Percentiles rank a stretch among this genome's conserved stretches.
Evolutionary conservation across 2,113 vertebrate species (phyloP).

Genomic region (Sinocyclocheilus rhinocerous): DNA sequence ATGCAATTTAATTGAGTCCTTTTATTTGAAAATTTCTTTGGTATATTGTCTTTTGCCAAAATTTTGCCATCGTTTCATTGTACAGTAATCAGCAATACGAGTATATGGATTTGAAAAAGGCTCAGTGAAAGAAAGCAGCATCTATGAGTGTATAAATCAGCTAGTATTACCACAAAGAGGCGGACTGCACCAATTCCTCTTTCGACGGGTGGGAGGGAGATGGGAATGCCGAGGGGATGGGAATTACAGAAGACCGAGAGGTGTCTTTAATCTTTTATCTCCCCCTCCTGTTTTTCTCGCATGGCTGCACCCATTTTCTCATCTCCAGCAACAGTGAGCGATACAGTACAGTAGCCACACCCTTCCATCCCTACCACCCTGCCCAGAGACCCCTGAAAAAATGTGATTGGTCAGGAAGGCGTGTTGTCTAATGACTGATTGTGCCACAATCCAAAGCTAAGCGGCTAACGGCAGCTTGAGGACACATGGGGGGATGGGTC

Average conservation of each 20-base stretch:
- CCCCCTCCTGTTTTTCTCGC: slow-evolving; percentile 19
- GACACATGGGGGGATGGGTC: slow-evolving; percentile 42
- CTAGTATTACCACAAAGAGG: background rate
- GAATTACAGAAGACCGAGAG: background rate
- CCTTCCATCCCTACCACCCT: slow-evolving; percentile 39
- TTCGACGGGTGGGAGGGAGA: slow-evolving; percentile 32
- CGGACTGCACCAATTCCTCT: slow-evolving; percentile 62
- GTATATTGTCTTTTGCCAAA: background rate
- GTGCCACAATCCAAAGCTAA: slow-evolving; percentile 51
- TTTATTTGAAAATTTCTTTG: background rate
- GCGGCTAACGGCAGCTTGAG: slow-evolving; percentile 57
- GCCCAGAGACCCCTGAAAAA: slow-evolving; percentile 25
- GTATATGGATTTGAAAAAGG: background rate
- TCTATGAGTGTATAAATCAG: background rate
- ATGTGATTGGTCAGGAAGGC: slow-evolving; percentile 47
- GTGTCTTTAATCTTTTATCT: slow-evolving; percentile 46
- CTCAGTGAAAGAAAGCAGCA: background rate
- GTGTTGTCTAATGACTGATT: slow-evolving; percentile 37
- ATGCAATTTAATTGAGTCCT: background rate
- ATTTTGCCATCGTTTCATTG: background rate
- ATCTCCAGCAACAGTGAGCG: slow-evolving; percentile 47
- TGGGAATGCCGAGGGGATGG: background rate
- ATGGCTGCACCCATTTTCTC: slow-evolving; percentile 61
- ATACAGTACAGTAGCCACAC: slow-evolving; percentile 45
- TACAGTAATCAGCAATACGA: background rate